phyloP scores from a whole-genome alignment of 2,888 invertebrate genomes.

The Pinctada fucata region DNA sequence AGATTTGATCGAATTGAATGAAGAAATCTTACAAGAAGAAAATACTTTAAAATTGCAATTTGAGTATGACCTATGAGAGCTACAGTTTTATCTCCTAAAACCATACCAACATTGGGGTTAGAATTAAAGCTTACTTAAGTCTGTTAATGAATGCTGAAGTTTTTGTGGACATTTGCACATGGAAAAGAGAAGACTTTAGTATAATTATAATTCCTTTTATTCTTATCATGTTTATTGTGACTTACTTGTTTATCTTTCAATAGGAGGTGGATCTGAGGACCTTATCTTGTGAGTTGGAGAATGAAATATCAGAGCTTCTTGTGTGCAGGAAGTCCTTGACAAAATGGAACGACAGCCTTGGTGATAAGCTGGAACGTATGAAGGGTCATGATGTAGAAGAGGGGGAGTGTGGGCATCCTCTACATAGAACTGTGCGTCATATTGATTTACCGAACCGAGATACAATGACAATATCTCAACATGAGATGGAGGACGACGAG shows the following conservation, averaged over 20 bases:
- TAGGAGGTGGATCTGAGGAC: constrained; percentile 8
- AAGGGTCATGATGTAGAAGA: background rate
- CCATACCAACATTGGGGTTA: too few species aligned
- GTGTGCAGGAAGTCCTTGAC: background rate
- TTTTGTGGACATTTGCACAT: too few species aligned
- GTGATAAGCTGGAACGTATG: background rate
- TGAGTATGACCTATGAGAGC: too few species aligned
- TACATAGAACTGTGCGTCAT: constrained; percentile 13
- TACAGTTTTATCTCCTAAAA: too few species aligned
- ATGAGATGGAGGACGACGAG: background rate
- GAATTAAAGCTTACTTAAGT: too few species aligned
- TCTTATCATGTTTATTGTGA: background rate
- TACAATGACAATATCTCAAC: background rate
- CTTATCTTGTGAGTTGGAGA: constrained; percentile 12
- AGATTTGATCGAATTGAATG: too few species aligned
- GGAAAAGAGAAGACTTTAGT: too few species aligned
- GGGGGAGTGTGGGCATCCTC: background rate
- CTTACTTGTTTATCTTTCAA: background rate
- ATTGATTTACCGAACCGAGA: background rate
- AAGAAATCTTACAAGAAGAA: too few species aligned
- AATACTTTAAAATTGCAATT: too few species aligned
- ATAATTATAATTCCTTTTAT: too few species aligned
- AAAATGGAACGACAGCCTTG: background rate
- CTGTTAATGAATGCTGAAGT: too few species aligned
- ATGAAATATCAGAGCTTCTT: background rate